Evolutionary conservation across 1,140 invertebrate species (phyloP), one percentile per base, ranked within the genome.

Genomic region (Orius insidiosus): DNA sequence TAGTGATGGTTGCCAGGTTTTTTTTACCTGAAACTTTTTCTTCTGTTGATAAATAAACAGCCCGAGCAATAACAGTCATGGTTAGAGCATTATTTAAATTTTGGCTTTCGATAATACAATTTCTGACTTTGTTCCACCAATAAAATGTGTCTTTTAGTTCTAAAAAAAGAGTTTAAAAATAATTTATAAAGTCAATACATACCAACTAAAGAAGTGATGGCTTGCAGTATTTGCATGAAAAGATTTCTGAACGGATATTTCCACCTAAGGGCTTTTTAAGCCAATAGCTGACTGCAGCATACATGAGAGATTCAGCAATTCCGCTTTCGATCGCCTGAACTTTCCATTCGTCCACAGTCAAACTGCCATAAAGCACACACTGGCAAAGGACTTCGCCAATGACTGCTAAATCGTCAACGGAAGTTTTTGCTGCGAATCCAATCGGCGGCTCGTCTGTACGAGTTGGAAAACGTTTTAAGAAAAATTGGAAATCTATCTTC

Each of bases 401-500:
- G 10, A 40, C 15, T 14, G 39, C 38, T 16, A 43, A 34, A 33
- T 24, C 47, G 30, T 48, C 19, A 24, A 18, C 5, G 5, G 47
- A 41, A 33, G 34, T 31, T 24, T 48, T 48, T 5, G 18, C 2
- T 4, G 2, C 7, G 14, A 43, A 43, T n/a, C 41, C 35, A n/a
- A 36, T 30, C 18, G 31, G 8, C 5, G 13, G 30, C 16, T 37
- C 35, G 5, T 7, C 24, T 24, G 7, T 24, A 24, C 13, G 31
- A 35, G 15, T 9, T 14, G 8, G n/a, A 8, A 8, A 16, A 36
- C 18, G 34, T 37, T 11, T 46, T 78, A 79, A 96, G 59, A 47
- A 88, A 66, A 62, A 78, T 82, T 1, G 88, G 55, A 32, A 93
- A 60, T 54, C 87, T 80, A 15, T 74, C 67, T 65, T 89, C 92